Evolutionary conservation across 35 echinoderm and acorn worm genomes (phyloP).

Genomic region (Heliocidaris erythrogramma): DNA sequence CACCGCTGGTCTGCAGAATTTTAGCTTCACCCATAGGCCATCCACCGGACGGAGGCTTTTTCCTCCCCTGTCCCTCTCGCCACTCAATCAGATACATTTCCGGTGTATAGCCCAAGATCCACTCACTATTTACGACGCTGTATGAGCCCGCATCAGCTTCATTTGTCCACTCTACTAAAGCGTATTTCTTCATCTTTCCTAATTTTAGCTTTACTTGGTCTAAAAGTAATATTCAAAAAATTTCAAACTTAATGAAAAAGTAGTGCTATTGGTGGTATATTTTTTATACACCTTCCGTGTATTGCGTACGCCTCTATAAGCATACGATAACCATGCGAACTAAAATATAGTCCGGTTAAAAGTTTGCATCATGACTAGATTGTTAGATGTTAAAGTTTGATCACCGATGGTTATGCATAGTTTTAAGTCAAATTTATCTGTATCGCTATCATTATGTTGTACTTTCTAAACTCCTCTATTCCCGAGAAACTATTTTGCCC

Average conservation of each 20-base stretch:
- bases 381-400: no score
- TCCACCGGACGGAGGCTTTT: constrained; percentile 47
- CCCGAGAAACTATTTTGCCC: not conserved
- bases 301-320: not conserved
- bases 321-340: not conserved
- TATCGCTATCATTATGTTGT: no score
- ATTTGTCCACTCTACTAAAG: constrained; percentile 44
- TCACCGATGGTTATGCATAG: no score
- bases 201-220: not conserved
- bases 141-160: constrained; percentile 40
- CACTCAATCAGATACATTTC: constrained; percentile 50
- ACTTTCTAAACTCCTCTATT: not conserved
- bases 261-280: not conserved
- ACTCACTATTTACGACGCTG: constrained; percentile 40
- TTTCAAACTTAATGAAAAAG: not conserved
- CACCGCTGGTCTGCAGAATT: constrained; percentile 39
- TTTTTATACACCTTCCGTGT: not conserved
- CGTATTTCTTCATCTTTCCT: constrained; percentile 42
- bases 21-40: constrained; percentile 48
- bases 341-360: not conserved
- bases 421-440: no score
- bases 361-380: no score
- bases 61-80: constrained; percentile 43
- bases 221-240: not conserved
- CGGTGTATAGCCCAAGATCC: constrained; percentile 49